These are phyloP conservation scores for silkworm (Bombyx mori) DNA, from an alignment of 1,140 invertebrate genomes.

Conservation along the genomic window DNA sequence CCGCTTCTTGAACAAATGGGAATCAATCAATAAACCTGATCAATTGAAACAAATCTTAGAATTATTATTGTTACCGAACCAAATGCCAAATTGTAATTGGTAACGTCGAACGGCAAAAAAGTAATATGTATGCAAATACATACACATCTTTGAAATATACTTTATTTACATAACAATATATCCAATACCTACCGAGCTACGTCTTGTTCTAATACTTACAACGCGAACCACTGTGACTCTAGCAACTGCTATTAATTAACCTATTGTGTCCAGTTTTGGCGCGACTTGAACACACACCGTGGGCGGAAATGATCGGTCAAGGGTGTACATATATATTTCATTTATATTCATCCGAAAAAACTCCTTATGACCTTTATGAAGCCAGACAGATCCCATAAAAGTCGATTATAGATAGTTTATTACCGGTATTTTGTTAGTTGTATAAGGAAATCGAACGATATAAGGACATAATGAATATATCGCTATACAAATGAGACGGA, in stretches of 20 bases:
- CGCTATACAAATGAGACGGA: conserved; percentile 4
- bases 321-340: conserved; percentile 13
- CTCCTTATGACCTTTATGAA: background rate
- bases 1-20: too few species aligned
- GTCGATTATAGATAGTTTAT: conserved; percentile 10
- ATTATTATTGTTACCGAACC: conserved; percentile 10
- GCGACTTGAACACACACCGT: conserved; percentile 28
- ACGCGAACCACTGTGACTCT: conserved; percentile 14
- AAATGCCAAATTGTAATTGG: conserved; percentile 25
- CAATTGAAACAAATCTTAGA: background rate
- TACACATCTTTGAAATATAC: background rate
- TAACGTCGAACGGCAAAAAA: conserved; percentile 23
- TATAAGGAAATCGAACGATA: too few species aligned
- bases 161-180: conserved; percentile 33
- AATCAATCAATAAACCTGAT: background rate
- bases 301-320: conserved; percentile 31
- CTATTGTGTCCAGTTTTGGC: conserved; percentile 35
- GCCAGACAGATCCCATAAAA: conserved; percentile 8
- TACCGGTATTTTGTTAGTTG: background rate
- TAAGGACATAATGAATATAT: conserved; percentile 5
- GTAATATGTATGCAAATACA: conserved; percentile 28
- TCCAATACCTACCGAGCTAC: conserved; percentile 13
- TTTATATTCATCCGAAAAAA: conserved; percentile 6
- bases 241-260: conserved; percentile 28
- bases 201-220: conserved; percentile 7